phyloP scores from a whole-genome alignment of 2,113 vertebrate species.

The Montifringilla adamsi region DNA sequence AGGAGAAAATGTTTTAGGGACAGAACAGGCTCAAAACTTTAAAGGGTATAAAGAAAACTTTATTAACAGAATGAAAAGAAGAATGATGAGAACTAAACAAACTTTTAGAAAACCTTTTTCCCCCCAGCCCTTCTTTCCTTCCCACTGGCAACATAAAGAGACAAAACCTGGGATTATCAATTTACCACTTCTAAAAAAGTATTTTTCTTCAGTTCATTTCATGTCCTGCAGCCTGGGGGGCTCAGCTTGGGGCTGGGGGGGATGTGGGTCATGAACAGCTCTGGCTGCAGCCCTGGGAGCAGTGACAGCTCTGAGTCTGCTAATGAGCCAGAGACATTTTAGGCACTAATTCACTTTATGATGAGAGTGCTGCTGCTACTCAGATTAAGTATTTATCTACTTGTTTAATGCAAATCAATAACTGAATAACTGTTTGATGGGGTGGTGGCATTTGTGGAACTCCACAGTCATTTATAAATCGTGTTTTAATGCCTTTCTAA shows the following conservation, averaged over 20 bases:
- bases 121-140: neutral
- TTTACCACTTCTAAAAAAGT: neutral
- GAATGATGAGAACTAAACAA: neutral
- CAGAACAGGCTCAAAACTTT: neutral
- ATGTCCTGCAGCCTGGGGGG: neutral
- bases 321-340: constrained; percentile 4
- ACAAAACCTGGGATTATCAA: neutral
- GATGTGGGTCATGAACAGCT: neutral
- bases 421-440: constrained; percentile 38
- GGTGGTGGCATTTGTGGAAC: constrained; percentile 18
- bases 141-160: fast-evolving
- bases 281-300: neutral
- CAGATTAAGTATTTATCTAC: constrained; percentile 60
- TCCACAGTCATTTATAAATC: constrained; percentile 31
- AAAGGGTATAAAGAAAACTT: neutral
- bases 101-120: neutral
- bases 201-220: neutral
- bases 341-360: constrained; percentile 48
- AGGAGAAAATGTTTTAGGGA: neutral
- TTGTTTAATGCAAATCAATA: constrained; percentile 69
- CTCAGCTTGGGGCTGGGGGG: neutral
- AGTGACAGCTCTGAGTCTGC: neutral
- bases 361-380: constrained; percentile 22
- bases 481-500: constrained; percentile 14
- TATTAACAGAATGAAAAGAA: neutral